Conservation (phyloP, 2,113 vertebrate species). For the Paedocypris sp. region DNA sequence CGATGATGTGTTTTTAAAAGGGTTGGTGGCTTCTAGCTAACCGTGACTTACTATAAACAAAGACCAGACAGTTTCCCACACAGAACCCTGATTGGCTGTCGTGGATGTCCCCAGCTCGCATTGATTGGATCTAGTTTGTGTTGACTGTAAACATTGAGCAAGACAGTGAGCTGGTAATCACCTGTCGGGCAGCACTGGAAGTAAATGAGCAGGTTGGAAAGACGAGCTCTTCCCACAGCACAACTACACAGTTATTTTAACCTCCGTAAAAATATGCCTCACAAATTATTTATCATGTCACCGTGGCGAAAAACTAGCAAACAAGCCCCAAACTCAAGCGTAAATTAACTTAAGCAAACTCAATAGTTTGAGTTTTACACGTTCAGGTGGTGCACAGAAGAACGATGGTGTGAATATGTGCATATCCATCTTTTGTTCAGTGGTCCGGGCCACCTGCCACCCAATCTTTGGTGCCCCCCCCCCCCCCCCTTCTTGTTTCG, state of each 20-base stretch:
- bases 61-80: constrained; percentile 32
- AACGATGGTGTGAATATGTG: constrained; percentile 43
- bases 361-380: constrained; percentile 24
- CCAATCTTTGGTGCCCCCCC: constrained; percentile 56
- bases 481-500: constrained; percentile 61
- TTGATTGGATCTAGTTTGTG: constrained; percentile 38
- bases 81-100: constrained; percentile 20
- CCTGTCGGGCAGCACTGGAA: neutral
- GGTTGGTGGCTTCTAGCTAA: neutral
- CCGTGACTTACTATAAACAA: constrained; percentile 8
- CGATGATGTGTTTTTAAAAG: neutral
- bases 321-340: too few species aligned
- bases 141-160: constrained; percentile 44
- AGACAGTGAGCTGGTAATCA: constrained; percentile 20
- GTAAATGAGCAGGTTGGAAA: neutral
- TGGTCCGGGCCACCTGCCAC: constrained; percentile 59
- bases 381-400: constrained; percentile 14
- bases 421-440: constrained; percentile 56
- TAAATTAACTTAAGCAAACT: too few species aligned
- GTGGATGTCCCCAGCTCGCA: constrained; percentile 35
- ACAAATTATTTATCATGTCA: constrained; percentile 10
- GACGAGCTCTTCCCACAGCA: neutral
- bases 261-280: constrained; percentile 17
- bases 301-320: too few species aligned
- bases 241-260: neutral